Evolutionary conservation across 2,797 vertebrate genomes (phyloP), one percentile per base, ranked within the genome.

Genomic region (Vipera latastei): DNA sequence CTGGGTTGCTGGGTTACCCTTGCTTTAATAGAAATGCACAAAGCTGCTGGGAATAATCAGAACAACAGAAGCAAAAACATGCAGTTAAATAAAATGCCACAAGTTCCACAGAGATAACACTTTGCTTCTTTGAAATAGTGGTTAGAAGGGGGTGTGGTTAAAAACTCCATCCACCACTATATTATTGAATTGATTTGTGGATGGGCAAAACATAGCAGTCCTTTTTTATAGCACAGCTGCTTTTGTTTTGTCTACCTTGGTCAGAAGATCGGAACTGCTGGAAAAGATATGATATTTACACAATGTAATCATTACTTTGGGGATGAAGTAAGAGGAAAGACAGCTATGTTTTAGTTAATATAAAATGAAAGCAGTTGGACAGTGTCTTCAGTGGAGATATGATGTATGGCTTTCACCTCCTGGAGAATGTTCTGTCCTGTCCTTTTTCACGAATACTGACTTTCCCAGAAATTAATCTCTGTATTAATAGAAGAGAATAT

Each of bases 11-110:
- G 97, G 96, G 97, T 91, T 96, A 96, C 92, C 92, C 0, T 86
- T 95, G 96, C 96, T 97, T 89, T 94, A 95, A 96, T 97, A 96
- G 97, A 96, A 95, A 97, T 97, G 95, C 94, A 97, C 94, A 95
- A 28, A 95, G 95, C 95, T 95, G 93, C 95, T 94, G 93, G 78
- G 93, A 97, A 93, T 95, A 96, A 96, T 96, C 97, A 96, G 97
- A 96, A 96, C 93, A 97, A 96, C 97, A 83, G 92, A 95, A 97
- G 57, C 93, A 88, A 88, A 90, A 28, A 59, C 18, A 6, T 2
- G 28, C 22, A 26, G 28, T 59, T 5, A 51, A 57, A 55, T 4
- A 60, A 55, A 88, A 88, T n/a, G 95, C 95, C 97, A 92, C 96
- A 93, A 95, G 91, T 95, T 96, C 96, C 95, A 88, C 88, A 89